phyloP scores from a whole-genome alignment of 2,888 invertebrate species.

The Patella depressa region DNA sequence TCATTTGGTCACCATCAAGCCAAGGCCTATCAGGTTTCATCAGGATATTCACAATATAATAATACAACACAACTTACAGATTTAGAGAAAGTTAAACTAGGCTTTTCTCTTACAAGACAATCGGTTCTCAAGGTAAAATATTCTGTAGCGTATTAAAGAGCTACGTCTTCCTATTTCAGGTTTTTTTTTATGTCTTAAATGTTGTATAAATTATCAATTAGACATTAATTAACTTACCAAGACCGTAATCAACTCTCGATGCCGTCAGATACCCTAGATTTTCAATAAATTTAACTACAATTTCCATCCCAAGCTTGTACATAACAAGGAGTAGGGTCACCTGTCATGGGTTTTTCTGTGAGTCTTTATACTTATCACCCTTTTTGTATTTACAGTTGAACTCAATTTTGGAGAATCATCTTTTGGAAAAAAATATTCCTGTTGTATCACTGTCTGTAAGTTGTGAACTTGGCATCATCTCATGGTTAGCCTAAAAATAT shows the following conservation, averaged over 20 bases:
- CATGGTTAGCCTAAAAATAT: neutral
- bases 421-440: constrained; percentile 36
- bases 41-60: constrained; percentile 34
- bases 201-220: no score
- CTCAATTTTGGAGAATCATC: constrained; percentile 37
- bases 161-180: no score
- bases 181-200: no score
- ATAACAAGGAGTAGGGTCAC: no score
- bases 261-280: no score
- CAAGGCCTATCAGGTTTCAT: constrained; percentile 46
- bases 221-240: no score
- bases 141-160: neutral
- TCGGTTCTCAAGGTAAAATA: constrained; percentile 52
- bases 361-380: neutral
- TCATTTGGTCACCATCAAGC: constrained; percentile 64
- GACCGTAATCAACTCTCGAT: no score
- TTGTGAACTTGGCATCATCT: neutral
- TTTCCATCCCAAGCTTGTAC: no score
- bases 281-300: no score
- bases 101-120: constrained; percentile 50
- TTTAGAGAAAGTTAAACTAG: constrained; percentile 30
- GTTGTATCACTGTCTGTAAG: constrained; percentile 47
- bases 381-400: constrained; percentile 39
- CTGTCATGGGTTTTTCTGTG: neutral
- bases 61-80: constrained; percentile 18